These are phyloP conservation scores for Dysdera silvatica DNA, from an alignment of 1,140 invertebrate species.

Conservation along the genomic window DNA sequence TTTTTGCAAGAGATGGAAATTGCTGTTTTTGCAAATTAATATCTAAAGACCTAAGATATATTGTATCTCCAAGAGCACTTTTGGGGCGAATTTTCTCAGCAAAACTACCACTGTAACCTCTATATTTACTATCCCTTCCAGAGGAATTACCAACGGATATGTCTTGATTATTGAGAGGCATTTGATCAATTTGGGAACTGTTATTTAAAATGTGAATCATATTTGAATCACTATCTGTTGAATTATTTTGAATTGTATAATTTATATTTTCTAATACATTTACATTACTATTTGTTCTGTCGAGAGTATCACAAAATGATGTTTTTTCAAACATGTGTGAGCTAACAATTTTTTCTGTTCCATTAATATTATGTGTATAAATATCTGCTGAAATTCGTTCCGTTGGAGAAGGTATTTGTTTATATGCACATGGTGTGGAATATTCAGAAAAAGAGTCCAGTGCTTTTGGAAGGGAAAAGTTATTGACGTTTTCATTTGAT, in stretches of 20 bases:
- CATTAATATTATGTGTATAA: too few species aligned
- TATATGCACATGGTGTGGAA: too few species aligned
- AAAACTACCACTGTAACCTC: conserved; percentile 32
- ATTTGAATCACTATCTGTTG: background rate
- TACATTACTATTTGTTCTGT: too few species aligned
- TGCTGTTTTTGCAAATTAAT: conserved; percentile 32
- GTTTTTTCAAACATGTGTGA: too few species aligned
- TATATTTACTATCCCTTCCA: conserved; percentile 22
- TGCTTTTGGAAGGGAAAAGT: background rate
- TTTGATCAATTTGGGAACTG: too few species aligned
- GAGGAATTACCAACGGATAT: background rate
- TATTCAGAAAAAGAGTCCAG: too few species aligned
- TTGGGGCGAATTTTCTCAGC: conserved; percentile 32
- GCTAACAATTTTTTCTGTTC: too few species aligned
- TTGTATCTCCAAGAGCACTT: conserved; percentile 29
- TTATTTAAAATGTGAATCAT: background rate
- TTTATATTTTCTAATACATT: too few species aligned
- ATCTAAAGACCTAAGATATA: conserved; percentile 32
- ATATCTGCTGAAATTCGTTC: too few species aligned
- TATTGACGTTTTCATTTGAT: background rate
- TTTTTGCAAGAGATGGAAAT: conserved; percentile 30
- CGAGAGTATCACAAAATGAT: too few species aligned
- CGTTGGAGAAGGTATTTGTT: too few species aligned
- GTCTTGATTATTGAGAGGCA: background rate
- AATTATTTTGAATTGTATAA: too few species aligned